phyloP scores from a whole-genome alignment of 2,888 invertebrate species.

The Molorchus minor region DNA sequence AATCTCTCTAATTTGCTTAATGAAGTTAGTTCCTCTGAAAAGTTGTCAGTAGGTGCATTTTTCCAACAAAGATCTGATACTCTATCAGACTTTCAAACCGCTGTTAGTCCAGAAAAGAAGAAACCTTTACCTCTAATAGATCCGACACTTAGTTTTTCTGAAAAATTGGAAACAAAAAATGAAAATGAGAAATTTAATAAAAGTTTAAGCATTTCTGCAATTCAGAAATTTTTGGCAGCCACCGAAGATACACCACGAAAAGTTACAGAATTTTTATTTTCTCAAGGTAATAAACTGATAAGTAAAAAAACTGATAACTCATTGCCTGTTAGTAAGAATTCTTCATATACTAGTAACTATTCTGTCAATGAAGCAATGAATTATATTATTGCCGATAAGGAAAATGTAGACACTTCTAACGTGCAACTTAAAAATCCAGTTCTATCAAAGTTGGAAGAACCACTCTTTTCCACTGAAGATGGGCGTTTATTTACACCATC shows the following conservation, averaged over 20 bases:
- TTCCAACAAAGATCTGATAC: constrained; percentile 62
- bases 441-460: background rate
- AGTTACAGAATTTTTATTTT: constrained; percentile 37
- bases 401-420: constrained; percentile 36
- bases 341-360: constrained; percentile 44
- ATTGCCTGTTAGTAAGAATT: constrained; percentile 43
- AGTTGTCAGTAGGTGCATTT: constrained; percentile 62
- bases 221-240: constrained; percentile 43
- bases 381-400: constrained; percentile 36
- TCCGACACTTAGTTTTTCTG: constrained; percentile 21
- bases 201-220: constrained; percentile 49
- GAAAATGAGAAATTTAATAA: constrained; percentile 24
- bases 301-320: too few relatives aligned
- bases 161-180: constrained; percentile 10
- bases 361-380: constrained; percentile 44
- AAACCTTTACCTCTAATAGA: constrained; percentile 53
- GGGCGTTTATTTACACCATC: constrained; percentile 10
- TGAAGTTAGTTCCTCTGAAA: constrained; percentile 18
- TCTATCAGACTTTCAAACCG: constrained; percentile 52
- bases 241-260: constrained; percentile 44
- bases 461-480: constrained; percentile 8
- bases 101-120: constrained; percentile 48
- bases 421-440: background rate
- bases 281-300: constrained; percentile 26
- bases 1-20: constrained; percentile 28